Evolutionary conservation across 2,113 vertebrate genomes (phyloP).

Genomic region (Willisornis vidua): DNA sequence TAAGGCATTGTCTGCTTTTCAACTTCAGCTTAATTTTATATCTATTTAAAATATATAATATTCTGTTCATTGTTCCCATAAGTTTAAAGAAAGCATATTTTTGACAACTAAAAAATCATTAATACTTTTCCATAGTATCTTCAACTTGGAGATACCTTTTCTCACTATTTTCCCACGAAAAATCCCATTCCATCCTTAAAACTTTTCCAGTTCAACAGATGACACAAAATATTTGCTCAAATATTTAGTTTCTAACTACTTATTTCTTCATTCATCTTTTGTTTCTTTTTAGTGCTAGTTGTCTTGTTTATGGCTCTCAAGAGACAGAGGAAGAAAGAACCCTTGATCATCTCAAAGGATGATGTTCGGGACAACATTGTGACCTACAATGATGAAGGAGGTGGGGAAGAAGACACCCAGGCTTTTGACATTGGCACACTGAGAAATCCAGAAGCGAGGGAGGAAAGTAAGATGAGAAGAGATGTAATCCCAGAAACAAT

Average conservation of each 20-base stretch:
- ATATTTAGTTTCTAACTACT: background rate
- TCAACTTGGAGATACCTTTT: background rate
- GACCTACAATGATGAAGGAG: constrained; percentile 84
- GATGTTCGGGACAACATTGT: constrained; percentile 84
- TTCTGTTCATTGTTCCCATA: background rate
- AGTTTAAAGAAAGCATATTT: background rate
- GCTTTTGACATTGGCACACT: constrained; percentile 83
- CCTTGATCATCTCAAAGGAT: constrained; percentile 81
- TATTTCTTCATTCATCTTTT: background rate
- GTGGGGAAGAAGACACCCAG: constrained; percentile 84
- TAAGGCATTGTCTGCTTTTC: background rate
- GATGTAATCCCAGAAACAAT: constrained; percentile 82
- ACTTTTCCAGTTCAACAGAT: background rate
- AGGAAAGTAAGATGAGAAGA: constrained; percentile 78
- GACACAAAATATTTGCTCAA: background rate
- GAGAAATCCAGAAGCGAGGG: constrained; percentile 80
- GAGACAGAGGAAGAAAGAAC: constrained; percentile 81
- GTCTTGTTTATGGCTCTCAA: constrained; percentile 79
- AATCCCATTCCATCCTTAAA: background rate
- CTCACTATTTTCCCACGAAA: background rate
- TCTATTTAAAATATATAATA: background rate
- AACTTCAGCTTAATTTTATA: background rate
- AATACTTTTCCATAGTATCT: background rate
- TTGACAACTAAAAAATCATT: background rate
- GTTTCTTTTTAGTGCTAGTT: constrained; percentile 72